Evolutionary conservation across 2,888 invertebrate species (phyloP).

Genomic region (Halictus ligatus): DNA sequence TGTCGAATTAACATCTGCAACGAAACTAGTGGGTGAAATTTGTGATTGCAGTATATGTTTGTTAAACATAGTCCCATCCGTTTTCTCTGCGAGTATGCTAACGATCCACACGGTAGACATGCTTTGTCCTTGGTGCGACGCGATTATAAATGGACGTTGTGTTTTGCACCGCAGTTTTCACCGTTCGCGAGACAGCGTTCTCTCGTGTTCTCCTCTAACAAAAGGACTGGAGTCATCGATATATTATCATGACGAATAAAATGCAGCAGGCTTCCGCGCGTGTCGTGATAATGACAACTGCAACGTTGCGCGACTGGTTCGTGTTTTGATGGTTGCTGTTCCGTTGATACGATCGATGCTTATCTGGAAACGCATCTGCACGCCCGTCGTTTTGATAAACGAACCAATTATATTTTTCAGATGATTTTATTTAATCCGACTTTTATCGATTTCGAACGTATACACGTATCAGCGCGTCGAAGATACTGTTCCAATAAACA

Average conservation of each 20-base stretch:
- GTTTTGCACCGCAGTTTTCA: neutral
- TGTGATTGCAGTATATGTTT: no score
- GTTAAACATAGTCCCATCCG: no score
- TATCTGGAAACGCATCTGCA: neutral
- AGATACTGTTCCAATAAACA: neutral
- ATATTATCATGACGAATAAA: conserved; percentile 9
- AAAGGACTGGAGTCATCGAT: neutral
- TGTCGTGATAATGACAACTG: conserved; percentile 8
- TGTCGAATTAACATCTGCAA: no score
- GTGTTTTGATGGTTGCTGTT: neutral
- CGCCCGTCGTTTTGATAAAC: neutral
- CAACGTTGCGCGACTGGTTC: neutral
- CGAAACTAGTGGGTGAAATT: no score
- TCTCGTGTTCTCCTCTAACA: neutral
- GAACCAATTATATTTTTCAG: neutral
- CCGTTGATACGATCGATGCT: neutral
- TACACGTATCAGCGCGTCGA: neutral
- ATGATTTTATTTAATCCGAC: neutral
- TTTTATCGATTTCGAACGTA: neutral
- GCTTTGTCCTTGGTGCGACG: neutral
- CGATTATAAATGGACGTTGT: neutral
- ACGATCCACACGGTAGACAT: neutral
- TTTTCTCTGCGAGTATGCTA: no score
- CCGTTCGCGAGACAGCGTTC: neutral
- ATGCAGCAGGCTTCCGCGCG: neutral